phyloP scores from a whole-genome alignment of 2,888 invertebrate genomes.

The Hartigia nigra region DNA sequence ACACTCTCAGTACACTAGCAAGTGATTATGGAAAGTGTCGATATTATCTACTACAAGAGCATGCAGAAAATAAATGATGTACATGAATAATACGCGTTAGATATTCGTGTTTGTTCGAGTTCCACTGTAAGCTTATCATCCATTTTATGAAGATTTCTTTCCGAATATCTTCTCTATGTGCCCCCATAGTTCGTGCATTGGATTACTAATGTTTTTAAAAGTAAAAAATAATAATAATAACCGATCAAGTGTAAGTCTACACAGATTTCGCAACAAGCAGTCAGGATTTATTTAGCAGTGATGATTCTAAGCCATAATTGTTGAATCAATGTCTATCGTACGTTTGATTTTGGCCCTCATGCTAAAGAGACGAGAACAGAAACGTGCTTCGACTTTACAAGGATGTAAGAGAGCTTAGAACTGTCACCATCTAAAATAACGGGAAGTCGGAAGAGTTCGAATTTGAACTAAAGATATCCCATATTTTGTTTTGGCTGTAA shows the following conservation, averaged over 20 bases:
- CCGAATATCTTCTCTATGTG: background rate
- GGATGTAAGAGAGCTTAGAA: slow-evolving; percentile 34
- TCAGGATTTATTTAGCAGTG: background rate
- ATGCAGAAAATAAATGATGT: slow-evolving; percentile 37
- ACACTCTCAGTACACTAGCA: slow-evolving; percentile 24
- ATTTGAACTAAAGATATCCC: slow-evolving; percentile 38
- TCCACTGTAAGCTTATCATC: background rate
- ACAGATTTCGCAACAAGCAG: background rate
- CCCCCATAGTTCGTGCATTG: background rate
- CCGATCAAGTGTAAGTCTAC: background rate
- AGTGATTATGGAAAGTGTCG: slow-evolving; percentile 27
- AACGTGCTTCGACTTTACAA: background rate
- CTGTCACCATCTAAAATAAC: slow-evolving; percentile 52
- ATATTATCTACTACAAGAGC: slow-evolving; percentile 41
- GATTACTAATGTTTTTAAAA: background rate
- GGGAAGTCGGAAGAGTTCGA: slow-evolving; percentile 36
- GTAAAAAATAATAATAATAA: background rate
- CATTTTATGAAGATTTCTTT: background rate
- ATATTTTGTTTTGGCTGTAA: slow-evolving; percentile 52
- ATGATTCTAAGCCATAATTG: background rate
- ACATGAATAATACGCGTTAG: background rate
- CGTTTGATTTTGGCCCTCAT: background rate
- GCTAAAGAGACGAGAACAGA: background rate
- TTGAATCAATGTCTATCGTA: background rate
- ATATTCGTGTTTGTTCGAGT: background rate